A percentile compares a stretch with the other conserved stretches of the same genome.
Evolutionary conservation across 30 jellyfish, hydroid and myxozoan genomes (phyloP).

Genomic region (Aurelia coerulea): DNA sequence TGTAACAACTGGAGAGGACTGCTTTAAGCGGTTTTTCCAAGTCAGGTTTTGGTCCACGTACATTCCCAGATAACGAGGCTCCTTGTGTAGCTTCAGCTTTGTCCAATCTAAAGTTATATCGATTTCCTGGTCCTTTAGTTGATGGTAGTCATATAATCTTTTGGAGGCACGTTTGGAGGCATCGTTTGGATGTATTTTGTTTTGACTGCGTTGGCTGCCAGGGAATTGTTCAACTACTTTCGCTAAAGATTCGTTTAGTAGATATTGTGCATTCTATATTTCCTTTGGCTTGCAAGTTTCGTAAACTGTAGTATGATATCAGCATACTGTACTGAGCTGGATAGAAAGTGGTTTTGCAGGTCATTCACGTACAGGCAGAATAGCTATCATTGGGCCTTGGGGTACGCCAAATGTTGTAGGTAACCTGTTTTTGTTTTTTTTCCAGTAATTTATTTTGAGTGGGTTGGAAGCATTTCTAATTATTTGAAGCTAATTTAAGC

Average conservation of each 20-base stretch:
- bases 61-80: conserved; percentile 58
- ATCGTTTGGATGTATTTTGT: conserved; percentile 45
- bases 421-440: background rate
- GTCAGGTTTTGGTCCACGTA: conserved; percentile 46
- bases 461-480: too few relatives aligned
- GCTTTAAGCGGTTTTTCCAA: conserved; percentile 41
- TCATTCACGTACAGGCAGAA: conserved; percentile 60
- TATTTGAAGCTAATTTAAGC: too few relatives aligned
- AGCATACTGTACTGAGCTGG: conserved; percentile 50
- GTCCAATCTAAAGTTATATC: conserved; percentile 30
- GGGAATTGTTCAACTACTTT: conserved; percentile 41
- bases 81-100: conserved; percentile 51
- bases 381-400: conserved; percentile 61
- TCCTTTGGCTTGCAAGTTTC: conserved; percentile 59
- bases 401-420: conserved; percentile 55
- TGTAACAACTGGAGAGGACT: conserved; percentile 16
- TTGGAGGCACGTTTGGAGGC: conserved; percentile 57
- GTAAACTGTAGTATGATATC: conserved; percentile 75
- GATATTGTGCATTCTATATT: background rate
- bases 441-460: too few relatives aligned
- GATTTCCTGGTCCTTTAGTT: conserved; percentile 36
- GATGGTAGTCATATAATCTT: conserved; percentile 55
- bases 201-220: conserved; percentile 68
- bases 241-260: conserved; percentile 26
- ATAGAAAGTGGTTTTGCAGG: conserved; percentile 26